phyloP scores from a whole-genome alignment of 2,113 vertebrate genomes.

The Oryzias melastigma region DNA sequence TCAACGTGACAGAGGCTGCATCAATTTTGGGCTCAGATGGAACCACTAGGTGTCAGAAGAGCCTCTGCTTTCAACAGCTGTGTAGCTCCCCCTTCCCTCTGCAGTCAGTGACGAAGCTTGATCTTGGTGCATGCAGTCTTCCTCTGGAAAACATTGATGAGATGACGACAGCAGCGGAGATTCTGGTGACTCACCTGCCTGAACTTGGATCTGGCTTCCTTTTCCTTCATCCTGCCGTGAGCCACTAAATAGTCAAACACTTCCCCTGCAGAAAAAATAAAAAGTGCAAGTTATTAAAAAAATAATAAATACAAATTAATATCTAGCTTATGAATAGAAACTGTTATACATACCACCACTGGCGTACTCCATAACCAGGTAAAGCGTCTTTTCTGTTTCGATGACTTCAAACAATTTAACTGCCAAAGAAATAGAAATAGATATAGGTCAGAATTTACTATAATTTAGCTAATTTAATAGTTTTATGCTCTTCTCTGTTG shows the following conservation, averaged over 20 bases:
- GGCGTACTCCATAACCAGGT: slow-evolving; percentile 95
- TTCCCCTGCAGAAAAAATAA: slow-evolving; percentile 74
- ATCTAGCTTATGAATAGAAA: neutral
- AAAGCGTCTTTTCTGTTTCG: slow-evolving; percentile 95
- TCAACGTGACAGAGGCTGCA: neutral
- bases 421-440: slow-evolving; percentile 68
- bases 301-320: neutral
- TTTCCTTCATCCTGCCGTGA: slow-evolving; percentile 92
- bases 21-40: neutral
- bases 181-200: slow-evolving; percentile 84
- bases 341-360: slow-evolving; percentile 85
- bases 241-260: slow-evolving; percentile 90
- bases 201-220: slow-evolving; percentile 89
- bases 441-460: too few species aligned
- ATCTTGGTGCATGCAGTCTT: slow-evolving; percentile 61
- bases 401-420: slow-evolving; percentile 98
- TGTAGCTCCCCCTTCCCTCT: slow-evolving; percentile 48
- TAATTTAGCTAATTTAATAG: too few species aligned
- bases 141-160: slow-evolving; percentile 33
- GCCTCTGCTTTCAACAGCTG: slow-evolving; percentile 28
- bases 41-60: slow-evolving; percentile 68
- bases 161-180: slow-evolving; percentile 34
- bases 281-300: neutral
- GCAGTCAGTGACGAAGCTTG: slow-evolving; percentile 58
- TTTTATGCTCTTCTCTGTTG: too few species aligned